phyloP scores from a whole-genome alignment of 1,140 invertebrate genomes.

The Drosophila suzukii region DNA sequence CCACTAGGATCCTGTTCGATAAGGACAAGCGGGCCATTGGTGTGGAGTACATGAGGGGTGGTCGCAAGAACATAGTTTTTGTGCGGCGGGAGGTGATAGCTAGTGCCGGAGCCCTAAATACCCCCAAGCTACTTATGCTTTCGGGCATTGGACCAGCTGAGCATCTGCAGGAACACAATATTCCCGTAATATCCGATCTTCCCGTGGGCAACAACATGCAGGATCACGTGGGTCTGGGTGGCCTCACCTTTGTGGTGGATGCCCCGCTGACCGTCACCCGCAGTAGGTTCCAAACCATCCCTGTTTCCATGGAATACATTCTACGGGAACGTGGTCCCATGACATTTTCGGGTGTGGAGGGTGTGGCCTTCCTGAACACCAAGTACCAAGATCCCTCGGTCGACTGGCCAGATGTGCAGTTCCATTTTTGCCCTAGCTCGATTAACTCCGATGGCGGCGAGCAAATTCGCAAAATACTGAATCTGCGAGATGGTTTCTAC shows the following conservation, averaged over 20 bases:
- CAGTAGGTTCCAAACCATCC: conserved; percentile 90
- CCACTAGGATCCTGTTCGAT: conserved; percentile 89
- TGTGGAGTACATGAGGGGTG: conserved; percentile 90
- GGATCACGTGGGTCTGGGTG: conserved; percentile 90
- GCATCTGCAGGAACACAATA: conserved; percentile 90
- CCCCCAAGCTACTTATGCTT: conserved; percentile 94
- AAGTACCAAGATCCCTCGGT: conserved; percentile 90
- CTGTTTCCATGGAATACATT: conserved; percentile 92
- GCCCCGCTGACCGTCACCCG: conserved; percentile 92
- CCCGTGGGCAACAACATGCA: conserved; percentile 94
- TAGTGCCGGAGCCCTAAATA: conserved; percentile 92
- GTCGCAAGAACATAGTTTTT: conserved; percentile 87
- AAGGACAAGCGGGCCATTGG: conserved; percentile 89
- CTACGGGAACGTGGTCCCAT: conserved; percentile 91
- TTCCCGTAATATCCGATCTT: conserved; percentile 90
- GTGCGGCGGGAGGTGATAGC: conserved; percentile 92
- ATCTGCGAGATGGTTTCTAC: conserved; percentile 91
- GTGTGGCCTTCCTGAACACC: conserved; percentile 92
- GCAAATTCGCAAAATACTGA: conserved; percentile 90
- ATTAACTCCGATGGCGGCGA: conserved; percentile 92
- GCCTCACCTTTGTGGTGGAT: conserved; percentile 92
- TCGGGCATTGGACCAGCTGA: conserved; percentile 94
- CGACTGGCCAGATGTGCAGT: conserved; percentile 94
- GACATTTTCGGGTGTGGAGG: conserved; percentile 93
- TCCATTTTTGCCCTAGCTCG: conserved; percentile 93